A percentile compares a stretch with the other conserved stretches of the same genome.
Evolutionary conservation across 2,888 invertebrate genomes (phyloP).

Genomic region (Lithodes maja): DNA sequence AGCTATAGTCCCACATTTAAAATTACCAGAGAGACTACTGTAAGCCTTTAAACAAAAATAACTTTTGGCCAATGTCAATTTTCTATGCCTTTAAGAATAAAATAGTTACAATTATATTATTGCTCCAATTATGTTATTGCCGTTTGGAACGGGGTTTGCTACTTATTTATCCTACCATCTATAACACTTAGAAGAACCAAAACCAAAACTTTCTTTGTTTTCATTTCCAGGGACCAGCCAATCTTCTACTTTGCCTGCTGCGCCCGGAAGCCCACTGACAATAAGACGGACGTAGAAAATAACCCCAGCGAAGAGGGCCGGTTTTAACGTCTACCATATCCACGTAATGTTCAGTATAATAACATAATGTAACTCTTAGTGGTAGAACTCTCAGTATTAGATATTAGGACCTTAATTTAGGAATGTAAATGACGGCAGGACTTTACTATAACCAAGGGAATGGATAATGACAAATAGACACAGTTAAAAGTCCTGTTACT

Average conservation of each 20-base stretch:
- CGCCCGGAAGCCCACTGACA: not conserved
- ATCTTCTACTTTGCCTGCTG: slow-evolving; percentile 56
- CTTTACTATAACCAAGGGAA: too few relatives aligned
- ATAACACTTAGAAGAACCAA: too few relatives aligned
- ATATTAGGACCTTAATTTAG: not conserved
- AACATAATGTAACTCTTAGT: not conserved
- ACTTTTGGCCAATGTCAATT: too few relatives aligned
- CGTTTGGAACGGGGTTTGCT: not conserved
- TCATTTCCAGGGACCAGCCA: slow-evolving; percentile 58
- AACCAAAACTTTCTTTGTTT: not conserved
- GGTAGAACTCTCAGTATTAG: not conserved
- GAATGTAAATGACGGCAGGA: too few relatives aligned
- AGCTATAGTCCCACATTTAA: too few relatives aligned
- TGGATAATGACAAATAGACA: too few relatives aligned
- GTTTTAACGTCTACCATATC: not conserved
- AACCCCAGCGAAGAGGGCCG: not conserved
- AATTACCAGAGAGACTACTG: too few relatives aligned
- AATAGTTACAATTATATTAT: not conserved
- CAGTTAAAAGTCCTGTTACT: too few relatives aligned
- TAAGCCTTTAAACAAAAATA: too few relatives aligned
- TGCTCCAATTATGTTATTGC: not conserved
- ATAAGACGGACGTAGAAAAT: not conserved
- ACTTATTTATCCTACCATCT: too few relatives aligned
- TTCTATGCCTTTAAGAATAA: not conserved
- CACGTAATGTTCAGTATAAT: not conserved